Evolutionary conservation across 2,888 invertebrate genomes (phyloP).

Genomic region (Dione vanillae): DNA sequence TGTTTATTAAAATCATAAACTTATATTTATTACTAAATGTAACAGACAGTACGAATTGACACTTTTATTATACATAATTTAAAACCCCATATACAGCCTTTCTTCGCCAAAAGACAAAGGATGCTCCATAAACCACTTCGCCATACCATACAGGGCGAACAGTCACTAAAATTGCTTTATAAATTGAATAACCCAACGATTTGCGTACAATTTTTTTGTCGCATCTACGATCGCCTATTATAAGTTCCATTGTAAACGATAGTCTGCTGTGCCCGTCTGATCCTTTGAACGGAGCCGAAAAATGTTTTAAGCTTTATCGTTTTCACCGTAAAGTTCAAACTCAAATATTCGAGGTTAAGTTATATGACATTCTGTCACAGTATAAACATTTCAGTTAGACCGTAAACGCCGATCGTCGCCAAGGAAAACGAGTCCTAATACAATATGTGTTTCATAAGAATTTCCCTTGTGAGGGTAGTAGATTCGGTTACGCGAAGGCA

Average conservation of each 20-base stretch:
- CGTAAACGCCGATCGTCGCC: slow-evolving; percentile 59
- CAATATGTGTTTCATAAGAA: slow-evolving; percentile 54
- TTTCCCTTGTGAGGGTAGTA: slow-evolving; percentile 57
- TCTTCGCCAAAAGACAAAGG: slow-evolving; percentile 19
- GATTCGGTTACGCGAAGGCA: slow-evolving; percentile 59
- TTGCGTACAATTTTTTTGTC: slow-evolving; percentile 45
- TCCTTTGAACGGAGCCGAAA: slow-evolving; percentile 64
- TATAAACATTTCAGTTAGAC: slow-evolving; percentile 50
- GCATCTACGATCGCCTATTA: slow-evolving; percentile 68
- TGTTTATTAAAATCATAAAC: slow-evolving; percentile 9
- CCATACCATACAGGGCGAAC: slow-evolving; percentile 23
- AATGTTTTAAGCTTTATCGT: slow-evolving; percentile 65
- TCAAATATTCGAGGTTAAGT: slow-evolving; percentile 54
- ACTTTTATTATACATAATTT: slow-evolving; percentile 26
- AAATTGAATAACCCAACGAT: slow-evolving; percentile 42
- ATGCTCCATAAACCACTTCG: slow-evolving; percentile 18
- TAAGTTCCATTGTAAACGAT: slow-evolving; percentile 79
- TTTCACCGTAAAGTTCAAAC: slow-evolving; percentile 50
- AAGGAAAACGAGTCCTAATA: slow-evolving; percentile 52
- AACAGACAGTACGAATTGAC: slow-evolving; percentile 5
- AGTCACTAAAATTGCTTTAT: slow-evolving; percentile 36
- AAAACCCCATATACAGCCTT: slow-evolving; percentile 23
- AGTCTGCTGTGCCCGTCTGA: slow-evolving; percentile 75
- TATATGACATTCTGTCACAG: slow-evolving; percentile 80
- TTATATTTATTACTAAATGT: neutral